phyloP scores from a whole-genome alignment of 2,888 invertebrate species.

The Lithosia quadra region DNA sequence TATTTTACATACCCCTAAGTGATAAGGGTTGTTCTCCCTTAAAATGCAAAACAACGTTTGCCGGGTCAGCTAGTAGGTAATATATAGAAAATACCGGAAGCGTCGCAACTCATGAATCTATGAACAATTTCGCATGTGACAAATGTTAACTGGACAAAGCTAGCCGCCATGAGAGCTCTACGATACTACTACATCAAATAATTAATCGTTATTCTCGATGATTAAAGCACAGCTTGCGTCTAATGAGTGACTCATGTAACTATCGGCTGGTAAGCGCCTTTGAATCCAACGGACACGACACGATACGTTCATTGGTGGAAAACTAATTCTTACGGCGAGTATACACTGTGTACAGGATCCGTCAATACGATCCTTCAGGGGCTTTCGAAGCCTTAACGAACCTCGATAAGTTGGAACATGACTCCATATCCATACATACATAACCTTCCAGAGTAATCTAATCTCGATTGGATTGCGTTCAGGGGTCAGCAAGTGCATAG shows the following conservation, averaged over 20 bases:
- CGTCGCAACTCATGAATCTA: neutral
- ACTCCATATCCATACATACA: no score
- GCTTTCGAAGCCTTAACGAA: no score
- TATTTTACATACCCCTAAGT: no score
- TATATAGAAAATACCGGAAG: neutral
- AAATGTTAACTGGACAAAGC: constrained; percentile 70
- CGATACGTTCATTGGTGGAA: constrained; percentile 6
- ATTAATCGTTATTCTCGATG: constrained; percentile 84
- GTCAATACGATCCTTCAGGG: no score
- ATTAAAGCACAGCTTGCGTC: constrained; percentile 87
- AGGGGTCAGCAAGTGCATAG: no score
- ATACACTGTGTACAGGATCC: no score
- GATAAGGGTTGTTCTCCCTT: no score
- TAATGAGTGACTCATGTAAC: constrained; percentile 83
- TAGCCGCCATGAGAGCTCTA: constrained; percentile 64
- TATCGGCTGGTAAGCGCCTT: constrained; percentile 54
- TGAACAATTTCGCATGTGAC: constrained; percentile 44
- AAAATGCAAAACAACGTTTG: no score
- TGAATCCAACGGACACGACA: constrained; percentile 29
- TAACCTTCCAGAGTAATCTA: no score
- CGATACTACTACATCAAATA: constrained; percentile 71
- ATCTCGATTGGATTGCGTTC: no score
- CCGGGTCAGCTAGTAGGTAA: no score
- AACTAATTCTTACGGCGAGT: neutral
- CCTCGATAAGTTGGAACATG: no score